phyloP scores from a whole-genome alignment of 2,113 vertebrate genomes.

The Xiphophorus couchianus region DNA sequence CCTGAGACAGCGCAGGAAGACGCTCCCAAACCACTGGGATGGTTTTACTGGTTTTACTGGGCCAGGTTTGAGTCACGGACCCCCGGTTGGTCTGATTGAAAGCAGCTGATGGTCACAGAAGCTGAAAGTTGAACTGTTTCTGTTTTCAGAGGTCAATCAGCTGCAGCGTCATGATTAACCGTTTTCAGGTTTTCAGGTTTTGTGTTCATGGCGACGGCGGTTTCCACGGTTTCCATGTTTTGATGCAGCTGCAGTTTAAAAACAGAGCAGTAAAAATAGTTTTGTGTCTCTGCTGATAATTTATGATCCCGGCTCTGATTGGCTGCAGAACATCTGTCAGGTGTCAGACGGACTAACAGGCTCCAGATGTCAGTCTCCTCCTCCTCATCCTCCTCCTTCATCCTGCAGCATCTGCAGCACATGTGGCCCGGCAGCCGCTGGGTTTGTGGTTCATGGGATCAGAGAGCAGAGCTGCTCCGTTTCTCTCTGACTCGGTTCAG shows the following conservation, averaged over 20 bases:
- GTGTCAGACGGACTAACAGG: conserved; percentile 58
- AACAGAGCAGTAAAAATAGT: neutral
- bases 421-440: conserved; percentile 12
- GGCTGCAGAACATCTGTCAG: conserved; percentile 55
- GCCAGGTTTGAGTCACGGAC: conserved; percentile 53
- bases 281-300: neutral
- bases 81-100: no score
- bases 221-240: no score
- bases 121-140: no score
- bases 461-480: no score
- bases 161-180: no score
- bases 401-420: conserved; percentile 57
- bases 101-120: no score
- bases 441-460: no score
- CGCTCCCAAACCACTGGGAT: neutral
- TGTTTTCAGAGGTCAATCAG: no score
- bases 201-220: no score
- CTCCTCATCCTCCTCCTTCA: conserved; percentile 18
- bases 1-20: no score
- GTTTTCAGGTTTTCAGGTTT: no score
- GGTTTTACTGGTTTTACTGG: conserved; percentile 28
- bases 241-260: neutral
- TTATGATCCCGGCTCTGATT: conserved; percentile 11
- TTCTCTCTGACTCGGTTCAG: no score
- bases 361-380: conserved; percentile 53